Percentiles rank a stretch among this genome's conserved stretches.
These are phyloP conservation scores for Drosophila lutescens DNA, from an alignment of 2,888 invertebrate genomes.

Conservation along the genomic window DNA sequence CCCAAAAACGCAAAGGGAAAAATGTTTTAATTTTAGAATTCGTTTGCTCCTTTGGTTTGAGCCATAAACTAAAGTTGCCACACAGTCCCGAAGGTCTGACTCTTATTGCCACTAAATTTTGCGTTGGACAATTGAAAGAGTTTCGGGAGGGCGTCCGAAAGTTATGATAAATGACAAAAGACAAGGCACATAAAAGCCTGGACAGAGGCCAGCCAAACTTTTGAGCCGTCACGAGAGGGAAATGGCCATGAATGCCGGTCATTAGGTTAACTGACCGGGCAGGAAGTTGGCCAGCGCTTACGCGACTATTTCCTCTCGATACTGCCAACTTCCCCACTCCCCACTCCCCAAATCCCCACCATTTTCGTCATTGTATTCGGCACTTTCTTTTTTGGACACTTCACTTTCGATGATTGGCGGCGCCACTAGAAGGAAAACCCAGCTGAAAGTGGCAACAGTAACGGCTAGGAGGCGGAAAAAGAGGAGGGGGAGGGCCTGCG, in stretches of 20 bases:
- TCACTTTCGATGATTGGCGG: slow-evolving; percentile 71
- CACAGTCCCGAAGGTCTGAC: slow-evolving; percentile 6
- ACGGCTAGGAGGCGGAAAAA: background rate
- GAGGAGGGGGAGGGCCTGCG: slow-evolving; percentile 8
- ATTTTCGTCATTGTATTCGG: slow-evolving; percentile 54
- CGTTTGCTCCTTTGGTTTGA: slow-evolving; percentile 21
- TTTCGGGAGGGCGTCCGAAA: slow-evolving; percentile 36
- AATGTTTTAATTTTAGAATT: slow-evolving; percentile 64
- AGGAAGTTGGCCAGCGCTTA: slow-evolving; percentile 55
- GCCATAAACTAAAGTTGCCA: slow-evolving; percentile 41
- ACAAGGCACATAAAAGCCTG: slow-evolving; percentile 59
- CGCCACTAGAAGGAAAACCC: slow-evolving; percentile 45
- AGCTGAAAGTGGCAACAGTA: slow-evolving; percentile 16
- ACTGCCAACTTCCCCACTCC: background rate
- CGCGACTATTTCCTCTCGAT: slow-evolving; percentile 1
- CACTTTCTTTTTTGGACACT: slow-evolving; percentile 58
- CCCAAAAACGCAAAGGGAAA: slow-evolving; percentile 21
- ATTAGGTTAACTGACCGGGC: slow-evolving; percentile 75
- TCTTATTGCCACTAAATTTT: slow-evolving; percentile 41
- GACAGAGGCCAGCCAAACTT: slow-evolving; percentile 19
- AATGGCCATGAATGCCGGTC: slow-evolving; percentile 68
- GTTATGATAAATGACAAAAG: slow-evolving; percentile 69
- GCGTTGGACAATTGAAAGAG: slow-evolving; percentile 65
- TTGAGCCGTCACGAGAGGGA: slow-evolving; percentile 45
- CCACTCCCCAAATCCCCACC: background rate